Base-by-base conservation (phyloP, 2,113 vertebrate species). In the Synodontis membranacea region DNA sequence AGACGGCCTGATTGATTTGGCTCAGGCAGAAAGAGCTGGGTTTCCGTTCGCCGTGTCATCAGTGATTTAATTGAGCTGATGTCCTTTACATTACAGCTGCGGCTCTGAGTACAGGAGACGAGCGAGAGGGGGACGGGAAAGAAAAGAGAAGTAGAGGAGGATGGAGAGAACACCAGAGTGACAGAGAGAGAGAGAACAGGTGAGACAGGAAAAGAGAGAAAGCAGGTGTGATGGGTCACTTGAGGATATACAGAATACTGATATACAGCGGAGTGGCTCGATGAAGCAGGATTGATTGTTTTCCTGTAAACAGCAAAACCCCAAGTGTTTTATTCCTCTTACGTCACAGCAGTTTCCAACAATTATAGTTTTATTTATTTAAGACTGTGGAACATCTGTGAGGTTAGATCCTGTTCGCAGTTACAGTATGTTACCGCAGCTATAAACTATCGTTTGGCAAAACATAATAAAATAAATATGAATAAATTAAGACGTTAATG, bases 31-130 rank as follows among this genome's bases (percentile, higher is more conserved):
- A 37, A 54, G 81, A 72, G 28, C 28, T 28, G 21, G 21, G 17
- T 91, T 92, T 88, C 86, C 17, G 66, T 6, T 39, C 44, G 86
- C 87, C 68, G 74, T 87, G 87, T 92, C 88, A 91, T 90, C 91
- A 86, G 89, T 88, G 84, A 91, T 90, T 91, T 91, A 91, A 91
- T 90, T 86, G 87, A 90, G 85, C 86, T 88, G 84, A 93, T 91
- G 90, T 74, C 23, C 42, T 80, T 46, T 84, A 48, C 80, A 84
- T 92, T 90, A 91, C 80, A 82, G 78, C 28, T 28, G 48, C 78
- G 62, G 39, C 34, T 42, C n/a, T 39, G 46, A 66, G 70, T 44
- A 58, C 19, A 14, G 52, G 52, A 54, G 66, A 60, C 4, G 50
- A 52, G 50, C 14, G 50, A 52, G 50, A 52, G 50, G 14, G 34